Base-by-base conservation (phyloP, 2,888 invertebrate genomes). In the Hypselothyrea guttata region DNA sequence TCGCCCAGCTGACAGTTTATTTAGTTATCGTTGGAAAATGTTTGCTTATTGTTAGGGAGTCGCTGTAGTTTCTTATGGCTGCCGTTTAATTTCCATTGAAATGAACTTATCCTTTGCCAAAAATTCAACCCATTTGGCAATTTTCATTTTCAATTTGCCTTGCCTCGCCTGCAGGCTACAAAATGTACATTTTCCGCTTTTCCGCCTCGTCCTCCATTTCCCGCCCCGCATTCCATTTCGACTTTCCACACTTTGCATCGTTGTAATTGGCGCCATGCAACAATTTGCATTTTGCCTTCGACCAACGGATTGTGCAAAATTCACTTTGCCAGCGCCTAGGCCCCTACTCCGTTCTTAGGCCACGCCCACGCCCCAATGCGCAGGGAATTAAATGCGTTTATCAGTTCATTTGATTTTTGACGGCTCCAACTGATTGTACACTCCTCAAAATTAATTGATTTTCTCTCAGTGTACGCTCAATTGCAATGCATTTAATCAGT, bases 11-110 rank as follows among this genome's bases (percentile, higher is more conserved):
- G 33, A 22, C 41, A 75, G 83, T 83, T 83, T 75, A 83, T 75
- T 83, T 84, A 75, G 79, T 71, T 84, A 71, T 79, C 77, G 61
- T 74, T 62, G 71, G 45, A 53, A 79, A 83, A 61, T 78, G 73
- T 78, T 75, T 68, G 62, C 57, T 63, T 45, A 71, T 78, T 77
- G 82, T 74, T 65, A 58, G 62, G 5, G 18, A 49, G 34, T 54
- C 38, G 12, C 18, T 37, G 48, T 13, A 37, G 35, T 44, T 60
- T 44, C 61, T 55, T 46, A 38, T 46, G 33, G 34, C 31, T 48
- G 33, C 7, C 8, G 28, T 11, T 7, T 37, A 12, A 1, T 16
- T 9, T 16, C 31, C 9, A 9, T 28, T 18, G 18, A 66, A 49
- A 47, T 35, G 15, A 38, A 57, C 46, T 53, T 53, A 37, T 27